Evolutionary conservation across 1,140 invertebrate genomes (phyloP), one percentile per base, ranked within the genome.

Genomic region (Bombus terrestris): DNA sequence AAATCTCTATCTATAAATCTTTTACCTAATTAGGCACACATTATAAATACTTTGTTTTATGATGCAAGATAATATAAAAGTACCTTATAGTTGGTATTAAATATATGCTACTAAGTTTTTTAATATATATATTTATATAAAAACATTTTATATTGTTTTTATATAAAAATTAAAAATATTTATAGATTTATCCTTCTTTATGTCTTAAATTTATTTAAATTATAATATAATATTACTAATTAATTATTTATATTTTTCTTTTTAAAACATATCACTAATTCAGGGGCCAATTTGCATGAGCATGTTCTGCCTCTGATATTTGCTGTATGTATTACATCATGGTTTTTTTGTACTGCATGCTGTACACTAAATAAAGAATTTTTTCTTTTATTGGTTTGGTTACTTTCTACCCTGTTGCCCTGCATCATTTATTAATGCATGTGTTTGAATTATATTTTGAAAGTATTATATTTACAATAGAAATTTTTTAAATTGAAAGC

Each of bases 321-420:
- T 92, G 86, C 88, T 89, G 82, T 89, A 88, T 83, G 81, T 90
- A 91, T 37, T 64, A 89, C 75, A 89, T 66, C 84, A 88, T 82
- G 79, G 88, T 93, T 93, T 62, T 62, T 94, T 94, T 95, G 94
- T 95, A 94, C 90, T 86, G 94, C 94, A 94, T 94, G 94, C 93
- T 84, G 83, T 88, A 92, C 83, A 91, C 91, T 91, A 90, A 95
- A 95, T 95, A 95, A 95, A 95, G 92, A 92, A 88, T 88, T 93
- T 92, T 94, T 93, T 93, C 92, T 93, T 92, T 92, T 86, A 93
- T 93, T 91, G 94, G 93, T 94, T 94, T 94, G 91, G 91, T 94
- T 94, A 92, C 90, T 94, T 92, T 93, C 86, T 92, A 87, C 90
- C 93, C 92, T 90, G 83, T 89, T 72, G 73, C 92, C 91, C 89